Base-by-base conservation (phyloP, 2,797 vertebrate genomes). In the Urophycis tenuis region DNA sequence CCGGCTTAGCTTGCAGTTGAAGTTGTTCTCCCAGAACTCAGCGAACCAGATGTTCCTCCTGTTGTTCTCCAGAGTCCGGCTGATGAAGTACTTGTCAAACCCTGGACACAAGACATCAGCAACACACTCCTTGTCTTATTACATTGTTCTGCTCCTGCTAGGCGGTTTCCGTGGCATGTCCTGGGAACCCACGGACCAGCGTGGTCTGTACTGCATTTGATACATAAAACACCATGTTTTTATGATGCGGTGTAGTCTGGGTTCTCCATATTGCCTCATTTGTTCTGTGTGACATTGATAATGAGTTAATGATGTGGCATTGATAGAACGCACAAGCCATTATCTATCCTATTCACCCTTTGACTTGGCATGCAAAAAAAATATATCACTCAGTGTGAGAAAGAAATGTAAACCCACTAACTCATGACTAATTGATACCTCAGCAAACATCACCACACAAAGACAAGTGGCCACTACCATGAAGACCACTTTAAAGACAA, bases 11-110 rank as follows among this genome's bases (percentile, higher is more conserved):
- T 97, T 99, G 94, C 97, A 99, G 85, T 93, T 96, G 92, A 99
- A 99, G 86, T 99, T 99, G 80, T 98, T 97, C 88, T 99, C 97
- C 97, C 97, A 99, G 85, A 99, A 99, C 89, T 99, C 97, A 0
- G 97, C 97, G 77, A 99, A 99, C 97, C 97, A 99, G 86, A 99
- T 98, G 92, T 99, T 99, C 64, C 97, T 92, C 87, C 97, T 95
- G 94, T 99, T 99, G 93, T 99, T 99, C 89, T 99, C 97, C 92
- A 99, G 89, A 0, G 96, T 98, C 83, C 97, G 95, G 88, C 96
- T 97, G 91, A 95, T 96, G 93, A 99, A 99, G 92, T 99, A 98
- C 84, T 96, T 95, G 91, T 99, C 97, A 88, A 99, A 99, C 83
- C 96, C 97, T 98, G 84, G 74, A 87, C 0, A 89, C 85, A 88